A percentile compares a stretch with the other conserved stretches of the same genome.
These are phyloP conservation scores for Catagonus wagneri DNA, from an alignment of 2,113 vertebrate genomes.

Conservation along the genomic window DNA sequence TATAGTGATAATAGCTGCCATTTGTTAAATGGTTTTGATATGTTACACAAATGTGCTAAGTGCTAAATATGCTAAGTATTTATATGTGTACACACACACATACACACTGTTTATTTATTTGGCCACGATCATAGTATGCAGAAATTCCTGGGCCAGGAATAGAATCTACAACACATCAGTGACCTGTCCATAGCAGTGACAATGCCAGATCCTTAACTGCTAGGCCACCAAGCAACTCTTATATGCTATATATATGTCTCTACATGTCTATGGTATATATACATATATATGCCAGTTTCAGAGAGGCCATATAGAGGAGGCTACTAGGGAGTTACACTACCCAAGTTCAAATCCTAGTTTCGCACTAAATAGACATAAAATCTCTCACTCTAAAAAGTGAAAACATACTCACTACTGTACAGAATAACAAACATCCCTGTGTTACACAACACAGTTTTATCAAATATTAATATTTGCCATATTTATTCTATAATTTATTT, in stretches of 20 bases:
- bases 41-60: neutral
- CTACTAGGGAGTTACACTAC: neutral
- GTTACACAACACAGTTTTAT: neutral
- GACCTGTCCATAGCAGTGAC: no score
- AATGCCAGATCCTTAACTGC: no score
- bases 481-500: neutral
- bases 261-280: neutral
- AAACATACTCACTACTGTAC: neutral
- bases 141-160: no score
- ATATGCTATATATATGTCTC: neutral
- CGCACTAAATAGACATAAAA: neutral
- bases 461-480: neutral
- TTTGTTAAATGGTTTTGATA: neutral
- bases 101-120: no score
- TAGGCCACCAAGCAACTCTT: no score
- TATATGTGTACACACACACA: neutral
- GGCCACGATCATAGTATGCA: no score
- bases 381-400: conserved; percentile 39
- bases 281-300: neutral
- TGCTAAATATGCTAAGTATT: neutral
- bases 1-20: neutral
- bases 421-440: neutral
- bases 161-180: no score
- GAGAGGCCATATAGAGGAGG: neutral
- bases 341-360: neutral